Evolutionary conservation across 2,113 vertebrate genomes (phyloP).

Genomic region (Periophthalmus modestus): DNA sequence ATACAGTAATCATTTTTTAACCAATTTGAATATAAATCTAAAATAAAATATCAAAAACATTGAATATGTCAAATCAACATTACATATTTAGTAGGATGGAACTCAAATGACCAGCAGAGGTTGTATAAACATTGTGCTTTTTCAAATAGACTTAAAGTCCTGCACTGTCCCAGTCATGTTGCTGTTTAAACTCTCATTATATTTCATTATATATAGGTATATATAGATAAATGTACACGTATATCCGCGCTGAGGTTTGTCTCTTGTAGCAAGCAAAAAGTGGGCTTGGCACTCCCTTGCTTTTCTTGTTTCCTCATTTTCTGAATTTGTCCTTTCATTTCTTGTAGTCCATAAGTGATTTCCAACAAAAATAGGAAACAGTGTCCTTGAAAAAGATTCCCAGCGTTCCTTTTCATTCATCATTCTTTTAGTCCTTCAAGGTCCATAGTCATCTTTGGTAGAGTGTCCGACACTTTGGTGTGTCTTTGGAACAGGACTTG

Average conservation of each 20-base stretch:
- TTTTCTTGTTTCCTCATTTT: constrained; percentile 31
- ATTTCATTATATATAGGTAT: constrained; percentile 75
- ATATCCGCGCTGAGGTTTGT: constrained; percentile 65
- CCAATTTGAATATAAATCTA: constrained; percentile 42
- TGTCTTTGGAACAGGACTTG: constrained; percentile 62
- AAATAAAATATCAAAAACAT: constrained; percentile 65
- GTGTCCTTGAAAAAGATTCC: constrained; percentile 27
- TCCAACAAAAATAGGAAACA: constrained; percentile 26
- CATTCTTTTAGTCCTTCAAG: constrained; percentile 63
- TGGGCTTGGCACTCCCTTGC: constrained; percentile 30
- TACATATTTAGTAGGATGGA: constrained; percentile 69
- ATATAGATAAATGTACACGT: constrained; percentile 78
- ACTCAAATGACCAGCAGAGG: constrained; percentile 70
- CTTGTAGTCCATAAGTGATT: constrained; percentile 42
- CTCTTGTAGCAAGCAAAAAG: constrained; percentile 53
- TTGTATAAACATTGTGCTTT: constrained; percentile 85
- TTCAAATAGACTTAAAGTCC: constrained; percentile 73
- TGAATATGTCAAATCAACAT: constrained; percentile 67
- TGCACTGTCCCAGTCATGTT: constrained; percentile 65
- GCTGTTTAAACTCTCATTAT: constrained; percentile 69
- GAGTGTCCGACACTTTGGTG: constrained; percentile 80
- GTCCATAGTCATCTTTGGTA: constrained; percentile 82
- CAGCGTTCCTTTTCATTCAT: constrained; percentile 28
- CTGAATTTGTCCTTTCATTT: constrained; percentile 39
- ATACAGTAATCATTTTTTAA: constrained; percentile 36